Base-by-base conservation (phyloP, 2,113 vertebrate genomes). In the Phyllostomus hastatus region DNA sequence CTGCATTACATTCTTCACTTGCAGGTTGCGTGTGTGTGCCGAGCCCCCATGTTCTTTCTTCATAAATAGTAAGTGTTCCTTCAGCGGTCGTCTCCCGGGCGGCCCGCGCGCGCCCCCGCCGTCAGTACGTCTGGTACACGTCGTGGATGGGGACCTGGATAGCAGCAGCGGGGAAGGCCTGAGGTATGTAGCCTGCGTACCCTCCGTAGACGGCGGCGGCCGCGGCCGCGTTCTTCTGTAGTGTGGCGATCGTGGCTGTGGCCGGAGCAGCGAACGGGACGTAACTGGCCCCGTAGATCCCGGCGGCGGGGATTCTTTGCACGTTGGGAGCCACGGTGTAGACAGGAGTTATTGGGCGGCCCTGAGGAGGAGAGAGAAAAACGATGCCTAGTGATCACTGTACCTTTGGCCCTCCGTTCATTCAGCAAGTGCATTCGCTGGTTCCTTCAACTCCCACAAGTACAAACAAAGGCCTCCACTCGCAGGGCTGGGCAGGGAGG, bases 121-220 rank as follows among this genome's bases (percentile, higher is more conserved):
- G 64, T 98, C 99, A 99, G 98, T 99, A 99, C 12, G 99, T 99
- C 98, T 99, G 99, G 98, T 99, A 99, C 98, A 99, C 92, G 0
- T 99, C 99, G 0, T 99, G 99, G 85, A 99, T 98, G 88, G 99
- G 99, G 85, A 99, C 98, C 98, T 99, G 99, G 95, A 99, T 99
- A 88, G 99, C 96, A 0, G 99, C 97, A 0, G 99, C 96, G 0
- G 99, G 99, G 96, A 99, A 99, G 12, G 99, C 99, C 28, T 99
- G 99, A 43, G 99, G 99, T 97, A 99, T 98, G 69, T 99, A 99
- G 96, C 99, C 98, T 0, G 99, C 97, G 0, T 99, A 99, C 0
- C 99, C 99, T 0, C 99, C 99, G 0, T 99, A 99, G 0, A 99
- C 98, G 0, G 99, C 99, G 0, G 99, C 99, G 0, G 99, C 99